These are phyloP conservation scores for Tyrophagus putrescentiae DNA, from an alignment of 1,140 invertebrate genomes.

Conservation along the genomic window DNA sequence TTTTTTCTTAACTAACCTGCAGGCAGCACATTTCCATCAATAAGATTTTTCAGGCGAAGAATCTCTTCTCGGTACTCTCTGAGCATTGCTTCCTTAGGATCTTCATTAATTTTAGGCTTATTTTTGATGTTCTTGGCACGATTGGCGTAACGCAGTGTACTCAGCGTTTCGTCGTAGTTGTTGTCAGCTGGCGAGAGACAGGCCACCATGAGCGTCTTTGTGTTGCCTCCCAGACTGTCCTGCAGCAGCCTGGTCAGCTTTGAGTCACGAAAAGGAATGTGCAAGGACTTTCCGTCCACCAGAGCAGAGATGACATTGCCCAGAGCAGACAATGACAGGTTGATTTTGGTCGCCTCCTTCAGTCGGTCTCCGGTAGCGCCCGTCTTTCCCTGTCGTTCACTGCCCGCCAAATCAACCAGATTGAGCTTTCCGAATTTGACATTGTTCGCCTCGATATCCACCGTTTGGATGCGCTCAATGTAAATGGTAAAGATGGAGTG, in stretches of 20 bases:
- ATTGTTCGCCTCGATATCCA: conserved; percentile 39
- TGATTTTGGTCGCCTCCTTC: conserved; percentile 88
- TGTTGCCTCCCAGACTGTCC: conserved; percentile 85
- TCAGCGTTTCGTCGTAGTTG: conserved; percentile 79
- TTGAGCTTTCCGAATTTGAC: conserved; percentile 57
- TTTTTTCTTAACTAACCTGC: background rate
- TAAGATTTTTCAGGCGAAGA: conserved; percentile 50
- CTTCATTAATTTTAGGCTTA: conserved; percentile 79
- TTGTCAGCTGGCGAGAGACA: conserved; percentile 74
- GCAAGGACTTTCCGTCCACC: conserved; percentile 72
- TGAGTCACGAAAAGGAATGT: conserved; percentile 80
- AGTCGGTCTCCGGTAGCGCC: conserved; percentile 68
- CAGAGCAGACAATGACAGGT: conserved; percentile 77
- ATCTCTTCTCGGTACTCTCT: conserved; percentile 76
- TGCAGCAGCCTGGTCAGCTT: conserved; percentile 76
- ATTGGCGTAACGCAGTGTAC: conserved; percentile 67
- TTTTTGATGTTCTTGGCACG: conserved; percentile 86
- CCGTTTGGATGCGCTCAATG: conserved; percentile 55
- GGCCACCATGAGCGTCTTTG: conserved; percentile 84
- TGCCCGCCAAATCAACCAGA: conserved; percentile 76
- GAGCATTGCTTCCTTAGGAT: conserved; percentile 78
- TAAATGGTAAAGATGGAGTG: conserved; percentile 85
- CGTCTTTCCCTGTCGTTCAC: conserved; percentile 69
- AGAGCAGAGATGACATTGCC: conserved; percentile 88
- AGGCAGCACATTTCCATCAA: background rate